These are phyloP conservation scores for Amblyjoppa fuscipennis DNA, from an alignment of 2,888 invertebrate species.

Conservation along the genomic window DNA sequence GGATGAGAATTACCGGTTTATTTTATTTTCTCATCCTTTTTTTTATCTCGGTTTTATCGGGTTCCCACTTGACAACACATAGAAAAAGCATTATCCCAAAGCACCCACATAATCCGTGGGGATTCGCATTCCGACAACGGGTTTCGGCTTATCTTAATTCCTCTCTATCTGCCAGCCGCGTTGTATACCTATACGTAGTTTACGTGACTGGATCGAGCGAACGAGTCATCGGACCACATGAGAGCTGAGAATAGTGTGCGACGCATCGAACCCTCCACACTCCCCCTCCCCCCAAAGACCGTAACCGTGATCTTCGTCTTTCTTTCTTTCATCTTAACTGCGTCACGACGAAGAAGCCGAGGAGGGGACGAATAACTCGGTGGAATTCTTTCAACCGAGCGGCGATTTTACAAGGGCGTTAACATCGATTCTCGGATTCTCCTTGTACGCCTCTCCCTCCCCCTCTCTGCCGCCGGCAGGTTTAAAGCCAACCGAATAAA, in stretches of 20 bases:
- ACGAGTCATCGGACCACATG: constrained; percentile 66
- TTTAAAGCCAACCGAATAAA: constrained; percentile 61
- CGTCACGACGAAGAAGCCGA: constrained; percentile 31
- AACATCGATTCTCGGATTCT: constrained; percentile 73
- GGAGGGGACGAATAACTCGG: constrained; percentile 56
- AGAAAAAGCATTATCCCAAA: constrained; percentile 63
- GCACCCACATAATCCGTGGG: constrained; percentile 70
- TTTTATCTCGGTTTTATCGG: constrained; percentile 46
- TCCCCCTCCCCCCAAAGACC: background rate
- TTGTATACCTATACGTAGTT: constrained; percentile 34
- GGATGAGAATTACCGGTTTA: constrained; percentile 32
- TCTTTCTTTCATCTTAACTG: constrained; percentile 60
- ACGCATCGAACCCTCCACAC: constrained; percentile 46
- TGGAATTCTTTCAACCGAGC: constrained; percentile 61
- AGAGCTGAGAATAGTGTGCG: constrained; percentile 67
- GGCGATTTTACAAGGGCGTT: constrained; percentile 75
- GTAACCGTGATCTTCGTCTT: constrained; percentile 48
- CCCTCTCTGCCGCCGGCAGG: constrained; percentile 4
- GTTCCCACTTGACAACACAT: constrained; percentile 31
- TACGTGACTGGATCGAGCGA: constrained; percentile 51
- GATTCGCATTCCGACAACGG: constrained; percentile 75
- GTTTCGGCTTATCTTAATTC: constrained; percentile 74
- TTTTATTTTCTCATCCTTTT: constrained; percentile 44
- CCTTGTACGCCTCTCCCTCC: constrained; percentile 36
- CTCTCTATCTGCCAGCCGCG: constrained; percentile 54